A percentile compares a stretch with the other conserved stretches of the same genome.
Evolutionary conservation across 2,888 invertebrate genomes (phyloP).

Genomic region (Willowsia nigromaculata): DNA sequence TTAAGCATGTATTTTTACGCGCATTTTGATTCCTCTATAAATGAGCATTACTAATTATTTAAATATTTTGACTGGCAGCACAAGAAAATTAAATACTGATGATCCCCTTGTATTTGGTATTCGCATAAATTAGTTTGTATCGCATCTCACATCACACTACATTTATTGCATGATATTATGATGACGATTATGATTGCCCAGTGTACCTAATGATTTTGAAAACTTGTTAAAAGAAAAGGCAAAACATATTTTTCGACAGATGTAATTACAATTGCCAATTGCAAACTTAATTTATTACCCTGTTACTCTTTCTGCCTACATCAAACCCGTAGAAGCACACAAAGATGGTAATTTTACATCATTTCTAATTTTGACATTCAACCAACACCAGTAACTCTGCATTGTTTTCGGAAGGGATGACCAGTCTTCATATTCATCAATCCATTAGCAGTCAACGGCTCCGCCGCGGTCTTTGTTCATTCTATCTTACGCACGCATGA

Average conservation of each 20-base stretch:
- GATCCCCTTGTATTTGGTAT: neutral
- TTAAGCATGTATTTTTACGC: neutral
- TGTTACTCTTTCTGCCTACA: neutral
- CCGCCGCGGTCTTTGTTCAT: neutral
- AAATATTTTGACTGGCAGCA: neutral
- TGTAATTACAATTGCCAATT: constrained; percentile 6
- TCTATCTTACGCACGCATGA: neutral
- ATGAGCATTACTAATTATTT: too few species aligned
- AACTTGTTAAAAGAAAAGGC: constrained; percentile 8
- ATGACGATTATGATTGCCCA: neutral
- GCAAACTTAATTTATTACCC: constrained; percentile 20
- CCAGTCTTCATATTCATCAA: neutral
- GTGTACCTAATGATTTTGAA: neutral
- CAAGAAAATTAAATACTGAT: neutral
- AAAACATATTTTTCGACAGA: constrained; percentile 24
- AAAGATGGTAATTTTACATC: neutral
- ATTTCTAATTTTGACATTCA: constrained; percentile 11
- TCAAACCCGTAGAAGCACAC: too few species aligned
- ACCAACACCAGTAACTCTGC: neutral
- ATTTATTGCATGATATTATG: neutral
- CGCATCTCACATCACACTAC: neutral
- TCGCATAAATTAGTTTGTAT: constrained; percentile 13
- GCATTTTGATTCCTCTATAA: neutral
- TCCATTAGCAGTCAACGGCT: neutral
- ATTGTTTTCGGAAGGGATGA: neutral